These are phyloP conservation scores for Dioctria linearis DNA, from an alignment of 2,888 invertebrate genomes.

Conservation along the genomic window DNA sequence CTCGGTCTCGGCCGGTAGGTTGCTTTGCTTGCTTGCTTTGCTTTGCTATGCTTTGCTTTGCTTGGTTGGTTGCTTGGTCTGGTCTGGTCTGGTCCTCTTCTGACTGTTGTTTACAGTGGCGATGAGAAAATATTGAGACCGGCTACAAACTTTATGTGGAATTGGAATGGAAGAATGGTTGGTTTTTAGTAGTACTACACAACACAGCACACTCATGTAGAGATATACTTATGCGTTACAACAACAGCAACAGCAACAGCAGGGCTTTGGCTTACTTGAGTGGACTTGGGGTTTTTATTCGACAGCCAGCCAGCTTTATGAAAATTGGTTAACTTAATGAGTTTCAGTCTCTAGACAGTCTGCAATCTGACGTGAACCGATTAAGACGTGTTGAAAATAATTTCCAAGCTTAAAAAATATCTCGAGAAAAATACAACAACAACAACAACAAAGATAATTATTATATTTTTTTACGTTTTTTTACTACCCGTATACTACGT, in stretches of 20 bases:
- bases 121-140: conserved; percentile 8
- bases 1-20: no score
- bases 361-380: conserved; percentile 41
- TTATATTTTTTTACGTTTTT: neutral
- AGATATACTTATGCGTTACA: no score
- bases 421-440: neutral
- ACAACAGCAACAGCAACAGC: no score
- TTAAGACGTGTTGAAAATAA: conserved; percentile 21
- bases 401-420: neutral
- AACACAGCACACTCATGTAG: neutral
- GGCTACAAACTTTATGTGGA: conserved; percentile 1
- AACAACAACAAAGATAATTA: neutral
- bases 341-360: conserved; percentile 28
- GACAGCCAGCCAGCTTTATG: conserved; percentile 8
- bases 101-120: neutral
- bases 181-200: neutral
- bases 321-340: conserved; percentile 43
- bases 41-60: no score
- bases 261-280: no score
- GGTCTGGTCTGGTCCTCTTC: neutral
- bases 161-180: neutral
- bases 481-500: neutral
- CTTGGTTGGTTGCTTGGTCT: neutral
- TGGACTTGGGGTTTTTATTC: neutral
- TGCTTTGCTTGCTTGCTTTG: no score